Evolutionary conservation across 2,888 invertebrate genomes (phyloP), one percentile per base, ranked within the genome.

Genomic region (Parasteatoda lunata): DNA sequence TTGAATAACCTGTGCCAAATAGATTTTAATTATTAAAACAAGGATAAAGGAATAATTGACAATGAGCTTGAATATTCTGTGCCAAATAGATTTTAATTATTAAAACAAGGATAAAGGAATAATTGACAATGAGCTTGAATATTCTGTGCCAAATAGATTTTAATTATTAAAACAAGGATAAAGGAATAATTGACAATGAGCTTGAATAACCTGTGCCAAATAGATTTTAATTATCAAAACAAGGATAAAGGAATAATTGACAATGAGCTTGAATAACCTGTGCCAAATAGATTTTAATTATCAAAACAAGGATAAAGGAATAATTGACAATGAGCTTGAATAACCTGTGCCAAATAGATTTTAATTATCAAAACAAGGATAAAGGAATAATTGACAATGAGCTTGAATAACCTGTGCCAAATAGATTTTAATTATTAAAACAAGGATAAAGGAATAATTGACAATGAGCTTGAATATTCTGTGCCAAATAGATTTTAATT

Each of bases 251-350:
- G 2, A 30, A 30, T 30, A 30, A 30, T 30, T 97, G 97, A 93
- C 98, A 98, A 72, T 96, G 95, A 91, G 97, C 96, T 90, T 97
- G 96, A 90, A 98, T 96, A 79, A 96, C 96, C 96, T 98, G 97
- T 92, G 97, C 91, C 30, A 30, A 30, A 30, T 30, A 30, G 30
- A 30, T 30, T 30, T 2, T 30, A 30, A 30, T 30, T 30, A 30
- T 30, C 2, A 30, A 30, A 30, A 30, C 0, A 30, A 30, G 30
- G 30, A 30, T 30, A 30, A 30, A 30, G 30, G 2, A 30, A 30
- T 30, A 30, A 30, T 30, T 97, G 97, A 93, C 98, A 98, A 72
- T 96, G 95, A 91, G 97, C 96, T 90, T 97, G 96, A 90, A 98
- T 96, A 79, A 96, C 96, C 96, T 98, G 97, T 92, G 97, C 91